A percentile compares a stretch with the other conserved stretches of the same genome.
Conservation (phyloP, 2,113 vertebrate genomes). For the Meleagris gallopavo region DNA sequence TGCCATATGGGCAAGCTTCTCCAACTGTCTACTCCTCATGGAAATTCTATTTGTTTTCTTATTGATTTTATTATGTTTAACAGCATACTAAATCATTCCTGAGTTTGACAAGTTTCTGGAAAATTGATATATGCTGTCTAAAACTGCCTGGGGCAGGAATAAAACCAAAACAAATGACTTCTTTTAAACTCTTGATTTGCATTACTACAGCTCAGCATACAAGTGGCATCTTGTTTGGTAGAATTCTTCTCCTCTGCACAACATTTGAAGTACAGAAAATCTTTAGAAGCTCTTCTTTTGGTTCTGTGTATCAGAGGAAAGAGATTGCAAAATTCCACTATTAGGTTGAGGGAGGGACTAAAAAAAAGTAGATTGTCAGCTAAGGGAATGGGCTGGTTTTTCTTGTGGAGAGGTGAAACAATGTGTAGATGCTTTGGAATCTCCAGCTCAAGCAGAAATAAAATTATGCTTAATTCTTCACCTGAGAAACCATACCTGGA, state of each 20-base stretch:
- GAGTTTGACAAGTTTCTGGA: conserved; percentile 68
- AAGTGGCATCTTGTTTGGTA: conserved; percentile 66
- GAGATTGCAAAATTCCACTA: conserved; percentile 13
- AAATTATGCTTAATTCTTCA: not conserved
- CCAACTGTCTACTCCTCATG: conserved; percentile 50
- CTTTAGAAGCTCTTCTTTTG: conserved; percentile 18
- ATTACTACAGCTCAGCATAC: conserved; percentile 40
- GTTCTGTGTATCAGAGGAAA: not conserved
- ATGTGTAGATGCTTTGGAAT: conserved; percentile 7
- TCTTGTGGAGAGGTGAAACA: not conserved
- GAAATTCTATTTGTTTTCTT: conserved; percentile 73
- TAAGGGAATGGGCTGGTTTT: conserved; percentile 17
- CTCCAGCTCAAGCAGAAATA: conserved; percentile 26
- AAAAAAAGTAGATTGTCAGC: conserved; percentile 33
- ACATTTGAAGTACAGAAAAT: conserved; percentile 43
- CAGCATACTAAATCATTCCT: conserved; percentile 69
- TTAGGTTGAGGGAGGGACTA: not conserved
- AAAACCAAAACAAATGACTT: conserved; percentile 71
- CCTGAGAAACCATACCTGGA: not conserved
- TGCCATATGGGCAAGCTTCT: conserved; percentile 46
- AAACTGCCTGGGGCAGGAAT: conserved; percentile 61
- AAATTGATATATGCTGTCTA: conserved; percentile 71
- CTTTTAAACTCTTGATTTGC: conserved; percentile 60
- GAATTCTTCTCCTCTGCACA: conserved; percentile 22
- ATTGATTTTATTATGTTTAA: conserved; percentile 71